These are phyloP conservation scores for Catostomus latipinnis DNA, from an alignment of 2,797 vertebrate species.

Conservation along the genomic window DNA sequence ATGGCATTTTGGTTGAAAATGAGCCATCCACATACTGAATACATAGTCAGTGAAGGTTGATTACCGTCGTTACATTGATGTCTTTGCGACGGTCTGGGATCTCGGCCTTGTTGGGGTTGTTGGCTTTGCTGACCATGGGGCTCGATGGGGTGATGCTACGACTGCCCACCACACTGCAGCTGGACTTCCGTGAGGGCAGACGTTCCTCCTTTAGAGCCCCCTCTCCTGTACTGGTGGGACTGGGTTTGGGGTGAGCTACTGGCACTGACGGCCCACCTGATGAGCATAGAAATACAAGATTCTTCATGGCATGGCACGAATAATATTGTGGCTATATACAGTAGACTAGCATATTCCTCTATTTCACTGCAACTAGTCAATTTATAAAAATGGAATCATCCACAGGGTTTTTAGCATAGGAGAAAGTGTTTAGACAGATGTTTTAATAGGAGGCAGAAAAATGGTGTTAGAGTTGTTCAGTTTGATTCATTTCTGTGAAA, in stretches of 20 bases:
- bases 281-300: not conserved
- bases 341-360: no score
- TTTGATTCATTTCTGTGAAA: no score
- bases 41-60: not conserved
- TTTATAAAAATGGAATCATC: conserved; percentile 2
- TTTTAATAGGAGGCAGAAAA: no score
- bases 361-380: not conserved
- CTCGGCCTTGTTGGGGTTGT: conserved; percentile 94
- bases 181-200: conserved; percentile 85
- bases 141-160: conserved; percentile 88
- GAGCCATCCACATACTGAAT: no score
- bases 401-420: not conserved
- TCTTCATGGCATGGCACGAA: not conserved
- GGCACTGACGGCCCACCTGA: conserved; percentile 88
- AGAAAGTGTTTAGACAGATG: no score
- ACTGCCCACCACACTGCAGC: conserved; percentile 84
- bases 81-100: conserved; percentile 92
- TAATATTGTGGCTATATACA: not conserved
- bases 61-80: conserved; percentile 84
- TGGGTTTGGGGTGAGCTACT: conserved; percentile 88
- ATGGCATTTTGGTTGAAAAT: no score
- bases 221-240: conserved; percentile 87
- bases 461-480: no score
- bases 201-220: conserved; percentile 86
- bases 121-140: conserved; percentile 94